Evolutionary conservation across 2,888 invertebrate genomes (phyloP).

Genomic region (Merodon equestris): DNA sequence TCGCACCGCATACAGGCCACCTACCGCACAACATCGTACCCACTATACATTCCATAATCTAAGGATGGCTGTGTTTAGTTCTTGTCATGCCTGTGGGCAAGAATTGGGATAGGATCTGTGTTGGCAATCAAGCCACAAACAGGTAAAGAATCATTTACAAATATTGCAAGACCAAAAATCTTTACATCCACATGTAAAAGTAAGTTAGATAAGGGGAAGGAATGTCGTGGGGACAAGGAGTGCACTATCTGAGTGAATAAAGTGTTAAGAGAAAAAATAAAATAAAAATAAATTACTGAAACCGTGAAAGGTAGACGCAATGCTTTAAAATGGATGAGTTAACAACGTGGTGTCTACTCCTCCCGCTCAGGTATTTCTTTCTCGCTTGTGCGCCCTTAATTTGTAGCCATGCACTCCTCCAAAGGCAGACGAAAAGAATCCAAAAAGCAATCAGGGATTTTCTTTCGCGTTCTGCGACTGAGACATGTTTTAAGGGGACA

Average conservation of each 20-base stretch:
- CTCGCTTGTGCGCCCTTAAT: slow-evolving; percentile 47
- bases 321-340: slow-evolving; percentile 61
- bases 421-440: slow-evolving; percentile 39
- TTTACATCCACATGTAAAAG: slow-evolving; percentile 14
- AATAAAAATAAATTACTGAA: slow-evolving; percentile 57
- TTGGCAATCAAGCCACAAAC: slow-evolving; percentile 41
- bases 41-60: slow-evolving; percentile 40
- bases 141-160: slow-evolving; percentile 37
- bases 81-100: slow-evolving; percentile 30
- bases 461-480: slow-evolving; percentile 37
- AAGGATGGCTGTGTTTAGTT: slow-evolving; percentile 41
- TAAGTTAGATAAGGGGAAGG: slow-evolving; percentile 32
- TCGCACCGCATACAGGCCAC: slow-evolving; percentile 21
- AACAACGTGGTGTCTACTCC: slow-evolving; percentile 61
- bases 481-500: slow-evolving; percentile 28
- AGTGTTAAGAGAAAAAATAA: slow-evolving; percentile 35
- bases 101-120: slow-evolving; percentile 63
- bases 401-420: slow-evolving; percentile 40
- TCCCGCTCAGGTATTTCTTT: slow-evolving; percentile 25
- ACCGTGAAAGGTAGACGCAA: slow-evolving; percentile 62
- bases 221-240: slow-evolving; percentile 33
- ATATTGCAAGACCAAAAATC: slow-evolving; percentile 22
- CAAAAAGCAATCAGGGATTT: slow-evolving; percentile 48
- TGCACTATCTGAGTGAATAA: slow-evolving; percentile 38
- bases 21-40: slow-evolving; percentile 49